Evolutionary conservation across 2,113 vertebrate species (phyloP), one percentile per base, ranked within the genome.

Genomic region (Dasyurus viverrinus): DNA sequence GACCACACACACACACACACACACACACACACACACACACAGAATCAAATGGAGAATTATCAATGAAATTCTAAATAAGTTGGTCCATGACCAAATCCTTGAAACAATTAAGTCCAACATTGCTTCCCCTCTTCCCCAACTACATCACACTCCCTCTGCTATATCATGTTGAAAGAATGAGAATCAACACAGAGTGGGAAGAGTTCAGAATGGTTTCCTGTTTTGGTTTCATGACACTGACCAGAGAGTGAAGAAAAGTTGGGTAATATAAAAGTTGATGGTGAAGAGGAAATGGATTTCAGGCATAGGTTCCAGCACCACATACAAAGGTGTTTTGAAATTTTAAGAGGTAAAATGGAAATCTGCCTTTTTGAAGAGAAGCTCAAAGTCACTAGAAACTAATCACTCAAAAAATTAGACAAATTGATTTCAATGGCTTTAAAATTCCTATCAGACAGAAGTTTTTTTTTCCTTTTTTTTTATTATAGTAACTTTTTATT

Each of bases 401-500:
- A 42, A 48, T 47, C 3, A 48, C 8, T 0, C 9, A 54, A 90
- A 95, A 89, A 42, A 91, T 23, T 36, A 94, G 42, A 42, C 12
- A 60, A n/a, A 57, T 91, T 92, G 22, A 90, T 36, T 92, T 93
- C 57, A 94, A 57, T 19, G 76, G 8, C 92, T 96, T 25, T 94
- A 92, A 96, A 42, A 89, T 93, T 19, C 48, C 12, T 93, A 0
- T 55, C 84, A 92, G 25, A 93, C 89, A 26, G 27, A n/a, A n/a
- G n/a, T n/a, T n/a, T n/a, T n/a, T n/a, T n/a, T n/a, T n/a, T n/a
- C n/a, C n/a, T n/a, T n/a, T n/a, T n/a, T n/a, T n/a, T n/a, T n/a
- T n/a, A n/a, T n/a, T n/a, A n/a, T n/a, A n/a, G n/a, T n/a, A n/a
- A n/a, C n/a, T n/a, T n/a, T n/a, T n/a, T n/a, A n/a, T n/a, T n/a